Evolutionary conservation across 2,888 invertebrate genomes (phyloP).

Genomic region (Mellilla xanthometata): DNA sequence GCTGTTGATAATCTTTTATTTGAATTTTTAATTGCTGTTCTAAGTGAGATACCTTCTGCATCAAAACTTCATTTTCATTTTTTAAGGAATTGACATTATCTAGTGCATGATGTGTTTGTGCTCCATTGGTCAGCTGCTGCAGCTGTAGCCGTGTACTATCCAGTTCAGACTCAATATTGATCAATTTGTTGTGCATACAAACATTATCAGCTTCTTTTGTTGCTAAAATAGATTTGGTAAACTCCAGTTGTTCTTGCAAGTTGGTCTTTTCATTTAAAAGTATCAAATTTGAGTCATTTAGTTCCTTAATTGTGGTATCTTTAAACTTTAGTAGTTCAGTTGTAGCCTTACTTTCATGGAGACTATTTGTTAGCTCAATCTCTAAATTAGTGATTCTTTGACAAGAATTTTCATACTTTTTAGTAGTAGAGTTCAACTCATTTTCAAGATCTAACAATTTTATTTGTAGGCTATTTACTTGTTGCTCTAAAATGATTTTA

Average conservation of each 20-base stretch:
- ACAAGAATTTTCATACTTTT: conserved; percentile 85
- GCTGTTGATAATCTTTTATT: conserved; percentile 86
- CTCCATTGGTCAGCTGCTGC: conserved; percentile 87
- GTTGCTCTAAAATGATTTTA: conserved; percentile 90
- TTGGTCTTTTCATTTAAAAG: conserved; percentile 57
- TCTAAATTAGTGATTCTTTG: conserved; percentile 87
- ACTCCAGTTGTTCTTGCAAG: conserved; percentile 82
- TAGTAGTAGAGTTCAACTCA: conserved; percentile 86
- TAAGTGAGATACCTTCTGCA: conserved; percentile 80
- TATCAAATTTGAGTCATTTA: conserved; percentile 54
- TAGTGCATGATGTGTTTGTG: conserved; percentile 32
- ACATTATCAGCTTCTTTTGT: conserved; percentile 80
- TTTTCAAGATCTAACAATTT: conserved; percentile 57
- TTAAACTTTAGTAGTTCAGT: conserved; percentile 63
- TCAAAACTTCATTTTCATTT: conserved; percentile 54
- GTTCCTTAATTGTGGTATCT: conserved; percentile 66
- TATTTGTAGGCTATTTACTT: conserved; percentile 56
- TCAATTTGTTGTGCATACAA: conserved; percentile 81
- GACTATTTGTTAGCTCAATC: conserved; percentile 78
- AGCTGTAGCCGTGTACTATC: conserved; percentile 89
- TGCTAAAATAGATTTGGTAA: conserved; percentile 83
- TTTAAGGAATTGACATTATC: conserved; percentile 36
- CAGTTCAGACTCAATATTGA: conserved; percentile 85
- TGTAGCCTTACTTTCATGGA: conserved; percentile 60
- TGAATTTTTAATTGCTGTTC: conserved; percentile 82